These are phyloP conservation scores for Hermetia illucens DNA, from an alignment of 1,140 invertebrate species.

Conservation along the genomic window DNA sequence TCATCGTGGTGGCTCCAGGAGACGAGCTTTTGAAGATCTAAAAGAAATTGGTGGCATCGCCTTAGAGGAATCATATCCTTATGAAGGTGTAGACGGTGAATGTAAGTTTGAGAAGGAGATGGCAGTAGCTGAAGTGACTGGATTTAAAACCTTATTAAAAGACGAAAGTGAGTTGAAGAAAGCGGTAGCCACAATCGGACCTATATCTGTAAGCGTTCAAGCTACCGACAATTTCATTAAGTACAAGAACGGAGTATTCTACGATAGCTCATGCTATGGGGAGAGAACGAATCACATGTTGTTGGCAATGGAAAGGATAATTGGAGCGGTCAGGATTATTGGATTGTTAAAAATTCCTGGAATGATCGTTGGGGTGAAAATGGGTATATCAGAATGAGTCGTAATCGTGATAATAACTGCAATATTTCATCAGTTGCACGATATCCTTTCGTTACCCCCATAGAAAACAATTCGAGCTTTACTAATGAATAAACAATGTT, in stretches of 20 bases:
- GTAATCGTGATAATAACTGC: constrained; percentile 44
- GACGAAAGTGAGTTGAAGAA: constrained; percentile 49
- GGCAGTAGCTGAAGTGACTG: neutral
- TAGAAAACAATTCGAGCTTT: too few relatives aligned
- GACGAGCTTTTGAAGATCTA: constrained; percentile 76
- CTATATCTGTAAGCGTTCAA: constrained; percentile 76
- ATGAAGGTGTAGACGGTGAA: constrained; percentile 53
- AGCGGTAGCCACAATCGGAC: constrained; percentile 75
- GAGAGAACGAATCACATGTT: constrained; percentile 30
- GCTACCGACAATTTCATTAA: constrained; percentile 54
- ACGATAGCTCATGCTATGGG: constrained; percentile 45
- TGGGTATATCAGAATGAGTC: constrained; percentile 42
- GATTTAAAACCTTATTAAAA: constrained; percentile 1
- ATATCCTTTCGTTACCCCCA: constrained; percentile 32
- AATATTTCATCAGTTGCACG: constrained; percentile 39
- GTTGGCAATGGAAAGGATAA: constrained; percentile 42
- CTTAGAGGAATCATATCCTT: constrained; percentile 62
- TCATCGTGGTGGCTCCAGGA: constrained; percentile 78
- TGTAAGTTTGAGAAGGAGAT: constrained; percentile 28
- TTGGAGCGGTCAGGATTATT: constrained; percentile 37
- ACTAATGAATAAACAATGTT: too few relatives aligned
- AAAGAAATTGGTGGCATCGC: constrained; percentile 69
- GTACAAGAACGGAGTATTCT: constrained; percentile 40
- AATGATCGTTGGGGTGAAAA: constrained; percentile 38
- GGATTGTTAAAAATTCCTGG: constrained; percentile 46